Conservation (phyloP, 2,888 invertebrate genomes). For the Agrochola circellaris region DNA sequence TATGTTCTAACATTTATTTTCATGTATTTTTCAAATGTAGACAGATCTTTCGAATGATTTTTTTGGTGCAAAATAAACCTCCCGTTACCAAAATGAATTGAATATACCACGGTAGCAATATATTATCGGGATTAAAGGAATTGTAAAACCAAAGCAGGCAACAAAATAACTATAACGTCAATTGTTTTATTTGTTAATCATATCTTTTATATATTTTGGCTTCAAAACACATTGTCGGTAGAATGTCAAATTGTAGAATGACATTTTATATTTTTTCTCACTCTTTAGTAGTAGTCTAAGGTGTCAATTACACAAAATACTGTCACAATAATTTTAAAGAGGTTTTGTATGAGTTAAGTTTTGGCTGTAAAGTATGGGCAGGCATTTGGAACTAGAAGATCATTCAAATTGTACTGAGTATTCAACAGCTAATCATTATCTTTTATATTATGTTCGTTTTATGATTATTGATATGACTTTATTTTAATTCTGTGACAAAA, state of each 20-base stretch:
- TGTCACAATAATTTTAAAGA: conserved; percentile 34
- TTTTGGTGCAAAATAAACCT: conserved; percentile 30
- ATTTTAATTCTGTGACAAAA: background rate
- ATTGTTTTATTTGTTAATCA: conserved; percentile 26
- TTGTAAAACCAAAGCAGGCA: conserved; percentile 50
- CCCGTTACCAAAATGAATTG: conserved; percentile 26
- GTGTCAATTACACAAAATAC: conserved; percentile 38
- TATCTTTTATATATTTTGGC: conserved; percentile 15
- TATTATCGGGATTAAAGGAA: conserved; percentile 14
- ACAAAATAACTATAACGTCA: conserved; percentile 14
- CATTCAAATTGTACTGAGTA: background rate
- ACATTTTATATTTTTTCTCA: conserved; percentile 13
- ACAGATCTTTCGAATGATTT: background rate
- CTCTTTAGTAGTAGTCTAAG: background rate
- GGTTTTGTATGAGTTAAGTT: background rate
- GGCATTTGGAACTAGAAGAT: background rate
- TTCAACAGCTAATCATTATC: background rate
- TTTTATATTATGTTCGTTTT: conserved; percentile 11
- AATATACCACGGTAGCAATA: background rate
- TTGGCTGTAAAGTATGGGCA: background rate
- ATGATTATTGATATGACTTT: background rate
- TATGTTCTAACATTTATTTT: conserved; percentile 59
- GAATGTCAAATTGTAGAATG: conserved; percentile 40
- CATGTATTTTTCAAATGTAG: conserved; percentile 37
- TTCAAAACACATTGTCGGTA: conserved; percentile 17